Percentiles rank a stretch among this genome's conserved stretches.
Evolutionary conservation across 2,888 invertebrate species (phyloP).

Genomic region (Lacanobia oleracea): DNA sequence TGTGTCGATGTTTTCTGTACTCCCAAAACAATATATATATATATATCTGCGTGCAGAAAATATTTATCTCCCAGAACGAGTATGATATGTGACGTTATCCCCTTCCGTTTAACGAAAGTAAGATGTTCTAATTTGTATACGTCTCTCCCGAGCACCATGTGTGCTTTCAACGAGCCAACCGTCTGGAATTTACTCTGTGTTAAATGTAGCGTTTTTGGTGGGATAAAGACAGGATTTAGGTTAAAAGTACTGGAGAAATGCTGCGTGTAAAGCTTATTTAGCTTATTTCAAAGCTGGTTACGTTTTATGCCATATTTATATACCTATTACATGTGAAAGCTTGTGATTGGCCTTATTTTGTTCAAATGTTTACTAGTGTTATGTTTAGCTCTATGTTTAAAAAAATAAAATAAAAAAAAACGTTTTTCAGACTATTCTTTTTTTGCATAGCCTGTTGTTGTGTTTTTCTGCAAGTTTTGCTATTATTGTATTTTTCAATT

Average conservation of each 20-base stretch:
- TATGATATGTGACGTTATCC: constrained; percentile 7
- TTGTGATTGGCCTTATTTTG: too few species aligned
- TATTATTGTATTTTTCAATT: too few species aligned
- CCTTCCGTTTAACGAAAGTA: constrained; percentile 12
- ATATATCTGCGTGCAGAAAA: neutral
- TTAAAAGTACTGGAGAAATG: constrained; percentile 11
- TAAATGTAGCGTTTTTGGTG: constrained; percentile 23
- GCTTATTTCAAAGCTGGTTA: constrained; percentile 7
- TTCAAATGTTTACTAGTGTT: too few species aligned
- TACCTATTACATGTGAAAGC: too few species aligned
- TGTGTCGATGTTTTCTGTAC: too few species aligned
- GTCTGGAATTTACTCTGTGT: constrained; percentile 22
- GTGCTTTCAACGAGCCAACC: constrained; percentile 24
- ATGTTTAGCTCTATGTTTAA: too few species aligned
- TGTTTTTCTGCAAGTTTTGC: too few species aligned
- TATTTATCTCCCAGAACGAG: neutral
- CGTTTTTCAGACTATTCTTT: too few species aligned
- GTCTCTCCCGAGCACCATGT: constrained; percentile 31
- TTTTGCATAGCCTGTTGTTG: too few species aligned
- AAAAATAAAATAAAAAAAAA: too few species aligned
- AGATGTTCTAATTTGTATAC: constrained; percentile 44
- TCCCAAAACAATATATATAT: too few species aligned
- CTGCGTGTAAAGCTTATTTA: neutral
- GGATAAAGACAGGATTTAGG: constrained; percentile 9
- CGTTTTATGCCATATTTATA: too few species aligned